Base-by-base conservation (phyloP, 2,797 vertebrate genomes). In the Rhyacichthys aspro region DNA sequence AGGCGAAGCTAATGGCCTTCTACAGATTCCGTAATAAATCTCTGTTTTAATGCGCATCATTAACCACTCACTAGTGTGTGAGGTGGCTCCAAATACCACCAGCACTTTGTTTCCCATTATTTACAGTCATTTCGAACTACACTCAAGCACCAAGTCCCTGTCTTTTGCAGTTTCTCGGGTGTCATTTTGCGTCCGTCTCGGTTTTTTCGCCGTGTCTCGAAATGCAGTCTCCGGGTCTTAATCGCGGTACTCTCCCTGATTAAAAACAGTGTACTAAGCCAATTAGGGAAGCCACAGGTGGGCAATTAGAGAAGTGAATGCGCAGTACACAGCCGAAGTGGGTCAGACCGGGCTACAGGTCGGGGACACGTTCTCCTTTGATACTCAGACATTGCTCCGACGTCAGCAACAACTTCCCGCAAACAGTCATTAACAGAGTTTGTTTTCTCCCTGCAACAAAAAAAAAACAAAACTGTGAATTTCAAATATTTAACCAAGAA, bases 1-100 rank as follows among this genome's bases (percentile, higher is more conserved):
- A 86, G 76, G 71, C 74, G 15, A 65, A 76, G 83, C 80, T 89
- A 91, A 90, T 88, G 86, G 87, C 81, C 70, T 83, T 86, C 75
- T 82, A 78, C 82, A 82, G 64, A 78, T 84, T 74, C 86, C 78
- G 78, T 89, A 78, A 86, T 89, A 90, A 90, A 86, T 88, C 85
- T 85, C 81, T 47, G 79, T 83, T 85, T 90, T 90, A 90, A 88
- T 80, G 74, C 68, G 67, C 83, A 81, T 89, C 87, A 91, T 92
- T 90, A 90, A 80, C 74, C 69, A 47, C 81, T 83, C 54, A 9
- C 59, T 67, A 75, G 72, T 72, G 79, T 84, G 76, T 70, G 85
- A 76, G 76, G 72, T 74, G 59, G 64, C 76, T 77, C 63, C 67
- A 83, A 90, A 90, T 80, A 83, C 75, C 86, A 88, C 63, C 50